phyloP scores from a whole-genome alignment of 2,888 invertebrate genomes.

The Drosophila lutescens region DNA sequence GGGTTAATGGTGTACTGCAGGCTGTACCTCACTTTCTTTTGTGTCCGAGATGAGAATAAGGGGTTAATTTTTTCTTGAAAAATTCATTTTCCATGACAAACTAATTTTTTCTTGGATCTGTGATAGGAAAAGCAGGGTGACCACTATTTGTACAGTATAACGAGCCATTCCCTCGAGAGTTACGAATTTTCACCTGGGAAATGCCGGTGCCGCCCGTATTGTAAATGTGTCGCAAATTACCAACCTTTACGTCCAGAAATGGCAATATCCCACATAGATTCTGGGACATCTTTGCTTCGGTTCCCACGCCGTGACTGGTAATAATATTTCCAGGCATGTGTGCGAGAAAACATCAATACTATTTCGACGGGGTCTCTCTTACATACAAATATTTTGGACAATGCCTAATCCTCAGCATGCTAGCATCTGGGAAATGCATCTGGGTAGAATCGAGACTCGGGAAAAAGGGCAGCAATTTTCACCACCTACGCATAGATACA shows the following conservation, averaged over 20 bases:
- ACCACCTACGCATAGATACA: slow-evolving; percentile 27
- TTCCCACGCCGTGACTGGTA: slow-evolving; percentile 42
- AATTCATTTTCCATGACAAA: slow-evolving; percentile 27
- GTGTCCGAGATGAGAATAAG: slow-evolving; percentile 31
- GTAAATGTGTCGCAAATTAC: slow-evolving; percentile 20
- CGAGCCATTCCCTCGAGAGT: no score
- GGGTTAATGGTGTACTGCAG: slow-evolving; percentile 30
- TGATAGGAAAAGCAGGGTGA: slow-evolving; percentile 9
- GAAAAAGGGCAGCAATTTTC: slow-evolving; percentile 34
- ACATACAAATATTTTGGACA: slow-evolving; percentile 27
- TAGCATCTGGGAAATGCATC: slow-evolving; percentile 37
- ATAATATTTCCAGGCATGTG: slow-evolving; percentile 30
- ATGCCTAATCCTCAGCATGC: slow-evolving; percentile 25
- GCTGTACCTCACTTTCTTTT: slow-evolving; percentile 29
- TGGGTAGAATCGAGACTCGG: slow-evolving; percentile 12
- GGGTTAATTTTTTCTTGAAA: slow-evolving; percentile 36
- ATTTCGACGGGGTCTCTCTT: slow-evolving; percentile 21
- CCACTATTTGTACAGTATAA: background rate
- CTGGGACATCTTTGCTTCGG: slow-evolving; percentile 10
- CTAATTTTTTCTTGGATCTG: slow-evolving; percentile 20
- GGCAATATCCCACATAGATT: slow-evolving; percentile 10
- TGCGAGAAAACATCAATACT: slow-evolving; percentile 18
- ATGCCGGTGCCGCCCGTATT: slow-evolving; percentile 31
- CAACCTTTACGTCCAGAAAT: slow-evolving; percentile 11
- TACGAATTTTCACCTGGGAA: slow-evolving; percentile 24